phyloP scores from a whole-genome alignment of 1,140 invertebrate genomes.

The Orius insidiosus region DNA sequence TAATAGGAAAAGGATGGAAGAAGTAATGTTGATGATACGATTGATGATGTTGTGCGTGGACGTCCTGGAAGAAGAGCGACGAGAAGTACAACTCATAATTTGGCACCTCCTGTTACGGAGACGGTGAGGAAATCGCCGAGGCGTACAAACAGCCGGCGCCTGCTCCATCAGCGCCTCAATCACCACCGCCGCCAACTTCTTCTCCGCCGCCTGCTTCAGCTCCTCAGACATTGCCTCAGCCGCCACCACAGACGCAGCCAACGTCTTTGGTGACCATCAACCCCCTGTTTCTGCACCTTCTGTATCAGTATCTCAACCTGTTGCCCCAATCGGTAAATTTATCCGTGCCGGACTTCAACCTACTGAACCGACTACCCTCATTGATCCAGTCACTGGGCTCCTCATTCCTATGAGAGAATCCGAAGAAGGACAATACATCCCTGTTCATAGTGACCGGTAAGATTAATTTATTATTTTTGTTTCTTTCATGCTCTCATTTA shows the following conservation, averaged over 20 bases:
- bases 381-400: constrained; percentile 60
- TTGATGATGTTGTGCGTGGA: constrained; percentile 49
- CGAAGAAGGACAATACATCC: constrained; percentile 52
- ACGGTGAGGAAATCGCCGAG: constrained; percentile 19
- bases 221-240: constrained; percentile 8
- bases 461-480: constrained; percentile 13
- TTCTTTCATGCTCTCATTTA: no score
- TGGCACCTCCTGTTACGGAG: background rate
- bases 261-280: constrained; percentile 9
- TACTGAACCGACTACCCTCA: constrained; percentile 39
- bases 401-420: constrained; percentile 51
- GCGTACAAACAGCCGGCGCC: constrained; percentile 24
- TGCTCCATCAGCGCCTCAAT: constrained; percentile 22
- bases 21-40: constrained; percentile 62
- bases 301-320: constrained; percentile 11
- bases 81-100: constrained; percentile 14
- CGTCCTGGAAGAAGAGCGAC: constrained; percentile 23
- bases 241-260: constrained; percentile 14
- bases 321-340: constrained; percentile 5
- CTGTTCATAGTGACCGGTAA: constrained; percentile 28
- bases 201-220: background rate
- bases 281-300: constrained; percentile 19
- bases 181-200: background rate
- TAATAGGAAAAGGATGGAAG: constrained; percentile 49
- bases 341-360: background rate